Percentiles rank a stretch among this genome's conserved stretches.
Conservation (phyloP, 2,797 vertebrate genomes). For the Chaetodon trifasciatus region DNA sequence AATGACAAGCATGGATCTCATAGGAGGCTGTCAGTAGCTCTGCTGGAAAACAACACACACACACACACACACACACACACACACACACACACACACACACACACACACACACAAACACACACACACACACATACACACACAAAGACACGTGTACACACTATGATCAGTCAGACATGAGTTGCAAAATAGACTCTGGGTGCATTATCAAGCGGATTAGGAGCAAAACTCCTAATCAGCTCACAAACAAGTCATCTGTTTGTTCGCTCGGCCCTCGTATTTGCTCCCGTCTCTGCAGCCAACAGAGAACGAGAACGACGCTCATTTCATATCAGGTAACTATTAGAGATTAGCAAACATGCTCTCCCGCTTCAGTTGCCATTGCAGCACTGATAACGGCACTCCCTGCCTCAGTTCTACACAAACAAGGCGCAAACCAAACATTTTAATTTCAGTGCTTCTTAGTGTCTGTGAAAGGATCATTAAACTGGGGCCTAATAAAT, state of each 20-base stretch:
- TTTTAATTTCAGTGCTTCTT: conserved; percentile 63
- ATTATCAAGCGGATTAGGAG: conserved; percentile 75
- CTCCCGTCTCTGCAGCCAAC: conserved; percentile 47
- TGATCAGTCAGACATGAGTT: conserved; percentile 57
- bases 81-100: neutral
- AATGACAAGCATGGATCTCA: conserved; percentile 24
- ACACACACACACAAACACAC: neutral
- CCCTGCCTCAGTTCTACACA: conserved; percentile 30
- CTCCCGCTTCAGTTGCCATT: conserved; percentile 51
- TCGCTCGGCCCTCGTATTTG: conserved; percentile 71
- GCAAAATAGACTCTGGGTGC: conserved; percentile 68
- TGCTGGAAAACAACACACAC: conserved; percentile 24
- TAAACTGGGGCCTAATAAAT: conserved; percentile 70
- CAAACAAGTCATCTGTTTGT: conserved; percentile 73
- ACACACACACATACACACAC: conserved; percentile 4
- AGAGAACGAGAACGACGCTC: conserved; percentile 57
- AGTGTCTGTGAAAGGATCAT: conserved; percentile 58
- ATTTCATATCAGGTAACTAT: conserved; percentile 72
- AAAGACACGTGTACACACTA: conserved; percentile 9
- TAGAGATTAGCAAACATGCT: conserved; percentile 70
- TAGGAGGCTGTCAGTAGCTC: conserved; percentile 34
- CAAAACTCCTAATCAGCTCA: conserved; percentile 68
- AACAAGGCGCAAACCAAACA: conserved; percentile 58
- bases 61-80: conserved; percentile 3
- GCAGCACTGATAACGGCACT: conserved; percentile 48